phyloP scores from a whole-genome alignment of 2,797 vertebrate species.

The Antennarius maculatus region DNA sequence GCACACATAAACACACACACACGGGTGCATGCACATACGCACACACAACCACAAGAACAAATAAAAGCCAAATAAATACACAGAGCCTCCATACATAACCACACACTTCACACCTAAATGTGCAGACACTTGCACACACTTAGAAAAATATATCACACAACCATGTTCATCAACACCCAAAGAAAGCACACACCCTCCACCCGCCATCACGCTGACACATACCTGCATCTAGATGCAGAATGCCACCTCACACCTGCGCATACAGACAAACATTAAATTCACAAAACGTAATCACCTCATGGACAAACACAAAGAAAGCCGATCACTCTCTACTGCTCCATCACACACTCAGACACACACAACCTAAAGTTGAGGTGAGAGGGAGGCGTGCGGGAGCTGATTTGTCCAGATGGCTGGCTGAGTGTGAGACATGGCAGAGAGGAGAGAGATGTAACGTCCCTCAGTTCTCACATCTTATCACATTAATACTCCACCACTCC shows the following conservation, averaged over 20 bases:
- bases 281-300: slow-evolving; percentile 48
- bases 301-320: slow-evolving; percentile 61
- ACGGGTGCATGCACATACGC: not conserved
- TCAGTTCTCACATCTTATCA: slow-evolving; percentile 89
- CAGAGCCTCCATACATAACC: slow-evolving; percentile 30
- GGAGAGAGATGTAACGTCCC: slow-evolving; percentile 86
- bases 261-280: slow-evolving; percentile 52
- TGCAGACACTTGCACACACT: slow-evolving; percentile 46
- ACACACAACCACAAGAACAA: slow-evolving; percentile 23
- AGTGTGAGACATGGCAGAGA: slow-evolving; percentile 91
- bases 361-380: slow-evolving; percentile 85
- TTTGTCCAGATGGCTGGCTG: slow-evolving; percentile 90
- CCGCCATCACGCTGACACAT: slow-evolving; percentile 54
- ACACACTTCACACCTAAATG: slow-evolving; percentile 53
- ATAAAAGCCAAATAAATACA: slow-evolving; percentile 36
- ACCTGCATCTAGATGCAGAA: slow-evolving; percentile 49
- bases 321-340: slow-evolving; percentile 48
- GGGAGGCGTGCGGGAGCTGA: slow-evolving; percentile 84
- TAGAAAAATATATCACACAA: slow-evolving; percentile 39
- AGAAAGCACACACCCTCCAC: slow-evolving; percentile 31
- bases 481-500: slow-evolving; percentile 82
- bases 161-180: slow-evolving; percentile 60
- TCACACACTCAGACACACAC: slow-evolving; percentile 58
- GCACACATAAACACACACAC: no score
- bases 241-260: slow-evolving; percentile 53